A percentile compares a stretch with the other conserved stretches of the same genome.
Evolutionary conservation across 2,113 vertebrate genomes (phyloP).

Genomic region (Mixornis gularis): DNA sequence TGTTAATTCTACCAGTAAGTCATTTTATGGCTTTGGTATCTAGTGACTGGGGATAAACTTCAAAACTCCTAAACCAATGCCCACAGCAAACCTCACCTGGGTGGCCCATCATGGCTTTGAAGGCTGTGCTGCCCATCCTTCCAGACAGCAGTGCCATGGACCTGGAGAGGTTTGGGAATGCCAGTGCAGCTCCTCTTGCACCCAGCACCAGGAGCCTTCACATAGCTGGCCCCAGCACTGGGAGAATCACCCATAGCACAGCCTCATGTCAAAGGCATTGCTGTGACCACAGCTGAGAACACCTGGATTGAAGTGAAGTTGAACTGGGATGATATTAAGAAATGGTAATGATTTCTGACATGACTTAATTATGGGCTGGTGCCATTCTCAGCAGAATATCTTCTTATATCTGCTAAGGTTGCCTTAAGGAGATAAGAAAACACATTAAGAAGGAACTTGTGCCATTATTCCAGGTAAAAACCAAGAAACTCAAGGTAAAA

Average conservation of each 20-base stretch:
- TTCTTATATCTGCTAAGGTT: not conserved
- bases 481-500: not conserved
- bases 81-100: not conserved
- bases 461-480: not conserved
- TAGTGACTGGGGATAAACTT: not conserved
- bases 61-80: not conserved
- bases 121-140: not conserved
- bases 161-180: rapidly evolving
- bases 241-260: not conserved
- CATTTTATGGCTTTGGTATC: not conserved
- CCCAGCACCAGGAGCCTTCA: not conserved
- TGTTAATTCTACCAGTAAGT: not conserved
- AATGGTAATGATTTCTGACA: not conserved
- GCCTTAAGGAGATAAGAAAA: not conserved
- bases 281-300: not conserved
- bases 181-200: not conserved
- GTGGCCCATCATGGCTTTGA: not conserved
- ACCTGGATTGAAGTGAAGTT: not conserved
- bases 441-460: not conserved
- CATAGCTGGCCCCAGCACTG: not conserved
- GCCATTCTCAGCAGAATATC: not conserved
- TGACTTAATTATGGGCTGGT: not conserved
- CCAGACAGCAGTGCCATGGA: not conserved
- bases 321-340: not conserved
- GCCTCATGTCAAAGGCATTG: not conserved